Base-by-base conservation (phyloP, 2,113 vertebrate genomes). In the Xiphophorus maculatus region DNA sequence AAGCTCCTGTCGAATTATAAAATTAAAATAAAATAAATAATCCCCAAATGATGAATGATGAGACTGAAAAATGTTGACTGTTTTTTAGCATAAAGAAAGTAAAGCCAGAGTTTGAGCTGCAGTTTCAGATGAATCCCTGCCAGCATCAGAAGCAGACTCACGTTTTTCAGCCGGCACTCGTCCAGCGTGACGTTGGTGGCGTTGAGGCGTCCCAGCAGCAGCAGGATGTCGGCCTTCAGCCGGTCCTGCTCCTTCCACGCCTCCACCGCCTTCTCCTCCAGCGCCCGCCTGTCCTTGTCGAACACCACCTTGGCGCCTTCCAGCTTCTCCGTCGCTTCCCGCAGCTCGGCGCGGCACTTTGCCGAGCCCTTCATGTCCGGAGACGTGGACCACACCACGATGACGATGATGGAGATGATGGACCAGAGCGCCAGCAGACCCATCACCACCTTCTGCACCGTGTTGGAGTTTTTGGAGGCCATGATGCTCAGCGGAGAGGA, bases 311-410 rank as follows among this genome's bases (percentile, higher is more conserved):
- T 84, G 27, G 84, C 83, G 0, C 70, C 82, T 58, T 90, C 85
- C 66, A 82, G 63, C 68, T 71, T 82, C 66, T 85, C 81, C 0
- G 11, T 75, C 12, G 13, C 28, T 0, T 61, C 77, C 77, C 83
- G 70, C 70, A 94, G 90, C 64, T 91, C 88, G 0, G 48, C 5
- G 0, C 85, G 81, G 70, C 90, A 94, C 76, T 83, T 80, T 0
- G 81, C 73, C 12, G 80, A 65, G 13, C 87, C 71, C 79, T 93
- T 93, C 88, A 90, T 66, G 78, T 89, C 83, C 0, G 94, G 91
- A 1, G 91, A 91, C 3, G 91, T 94, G 6, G 88, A 87, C 94
- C 94, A 94, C 10, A 94, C 93, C 80, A 91, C 91, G 29, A 94
- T 93, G 68, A 91, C 67, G 10, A 94, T 68, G 12, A 94, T 80